Conservation (phyloP, 2,888 invertebrate species). For the Dasypogon diadema region DNA sequence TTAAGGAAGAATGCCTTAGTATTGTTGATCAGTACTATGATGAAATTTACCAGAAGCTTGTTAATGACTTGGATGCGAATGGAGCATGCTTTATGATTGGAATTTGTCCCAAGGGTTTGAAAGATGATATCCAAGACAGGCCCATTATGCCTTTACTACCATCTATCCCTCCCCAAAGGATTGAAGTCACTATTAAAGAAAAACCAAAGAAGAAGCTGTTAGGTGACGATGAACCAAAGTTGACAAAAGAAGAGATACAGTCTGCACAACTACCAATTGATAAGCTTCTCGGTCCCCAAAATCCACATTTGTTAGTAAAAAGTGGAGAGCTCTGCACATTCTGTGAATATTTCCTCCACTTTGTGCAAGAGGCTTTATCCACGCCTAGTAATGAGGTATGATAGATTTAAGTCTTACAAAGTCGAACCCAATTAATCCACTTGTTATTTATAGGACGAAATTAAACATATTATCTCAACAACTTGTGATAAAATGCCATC, state of each 20-base stretch:
- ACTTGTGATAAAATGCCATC: slow-evolving; percentile 79
- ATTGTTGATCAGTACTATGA: slow-evolving; percentile 85
- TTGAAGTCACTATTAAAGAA: slow-evolving; percentile 62
- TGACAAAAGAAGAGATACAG: slow-evolving; percentile 63
- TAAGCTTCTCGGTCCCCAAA: slow-evolving; percentile 66
- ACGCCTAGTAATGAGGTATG: slow-evolving; percentile 76
- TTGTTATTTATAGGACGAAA: slow-evolving; percentile 72
- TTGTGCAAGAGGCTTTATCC: slow-evolving; percentile 80
- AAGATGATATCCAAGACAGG: background rate
- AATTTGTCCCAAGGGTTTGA: slow-evolving; percentile 64
- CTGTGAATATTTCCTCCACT: slow-evolving; percentile 87
- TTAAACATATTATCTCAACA: slow-evolving; percentile 76
- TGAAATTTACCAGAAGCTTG: slow-evolving; percentile 77
- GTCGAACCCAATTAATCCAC: slow-evolving; percentile 5
- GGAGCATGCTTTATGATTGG: slow-evolving; percentile 78
- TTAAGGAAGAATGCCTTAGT: slow-evolving; percentile 79
- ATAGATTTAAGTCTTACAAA: background rate
- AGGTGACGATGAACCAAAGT: slow-evolving; percentile 64
- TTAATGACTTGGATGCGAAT: slow-evolving; percentile 77
- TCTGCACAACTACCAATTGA: slow-evolving; percentile 71
- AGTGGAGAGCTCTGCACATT: slow-evolving; percentile 76
- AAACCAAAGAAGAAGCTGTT: slow-evolving; percentile 58
- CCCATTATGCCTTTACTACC: slow-evolving; percentile 76
- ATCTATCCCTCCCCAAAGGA: slow-evolving; percentile 68
- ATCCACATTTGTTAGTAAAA: slow-evolving; percentile 63